Evolutionary conservation across 1,140 invertebrate species (phyloP), one percentile per base, ranked within the genome.

Genomic region (Aphaenogaster ashmeadi): DNA sequence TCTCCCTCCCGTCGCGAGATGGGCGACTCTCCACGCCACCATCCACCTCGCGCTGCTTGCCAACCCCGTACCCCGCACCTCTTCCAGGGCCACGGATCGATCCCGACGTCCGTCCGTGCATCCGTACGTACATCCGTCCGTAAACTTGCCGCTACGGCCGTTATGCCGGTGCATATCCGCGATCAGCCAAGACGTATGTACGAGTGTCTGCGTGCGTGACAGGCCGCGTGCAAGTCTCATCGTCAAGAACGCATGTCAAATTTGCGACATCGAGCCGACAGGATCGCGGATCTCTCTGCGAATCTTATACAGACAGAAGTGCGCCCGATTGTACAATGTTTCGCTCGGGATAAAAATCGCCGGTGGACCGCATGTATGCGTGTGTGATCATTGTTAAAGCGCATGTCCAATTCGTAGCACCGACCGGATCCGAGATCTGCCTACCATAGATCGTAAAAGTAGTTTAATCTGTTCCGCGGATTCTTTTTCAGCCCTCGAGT

Each of bases 1-100:
- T 71, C 52, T 86, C 38, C 52, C 67, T 71, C 62, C 72, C 54
- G 44, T n/a, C 74, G 47, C 67, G 54, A 27, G 38, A 44, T 56
- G 56, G 21, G 38, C 86, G 60, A 77, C 56, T 64, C 77, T 52
- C 47, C 56, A 36, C 77, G 44, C 15, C 85, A 41, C 66, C 75
- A 78, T 33, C 60, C 75, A 80, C 74, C 85, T 79, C 77, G 18
- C 44, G 69, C 54, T 74, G 27, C 69, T 74, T 74, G 21, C 67
- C 67, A 27, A 50, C 69, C 71, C 74, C 38, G 36, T 44, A 38
- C 72, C 87, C 78, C 80, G 62, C 50, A 83, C 67, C 89, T 81
- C 87, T 79, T 69, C 90, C 86, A 84, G 81, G 83, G 85, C 89
- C 86, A 74, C 69, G 87, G 86, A 92, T 92, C 92, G 91, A 92